phyloP scores from a whole-genome alignment of 1,140 invertebrate genomes.

The Diorhabda carinulata region DNA sequence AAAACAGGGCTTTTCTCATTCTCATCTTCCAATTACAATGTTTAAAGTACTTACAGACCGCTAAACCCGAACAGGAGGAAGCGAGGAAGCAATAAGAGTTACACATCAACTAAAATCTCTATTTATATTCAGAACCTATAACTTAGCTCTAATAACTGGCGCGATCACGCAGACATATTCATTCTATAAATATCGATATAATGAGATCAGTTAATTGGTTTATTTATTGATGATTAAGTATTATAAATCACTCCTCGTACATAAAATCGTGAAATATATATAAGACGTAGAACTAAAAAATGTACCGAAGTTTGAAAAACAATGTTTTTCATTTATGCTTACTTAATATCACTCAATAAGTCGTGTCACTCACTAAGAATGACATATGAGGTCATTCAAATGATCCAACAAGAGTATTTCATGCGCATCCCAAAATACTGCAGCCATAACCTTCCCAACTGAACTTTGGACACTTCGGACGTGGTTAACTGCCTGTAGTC shows the following conservation, averaged over 20 bases:
- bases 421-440: too few relatives aligned
- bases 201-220: not conserved
- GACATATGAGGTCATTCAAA: too few relatives aligned
- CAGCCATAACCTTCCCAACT: too few relatives aligned
- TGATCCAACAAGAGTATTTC: too few relatives aligned
- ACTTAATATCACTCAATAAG: too few relatives aligned
- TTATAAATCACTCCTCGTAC: not conserved
- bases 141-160: not conserved
- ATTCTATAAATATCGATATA: not conserved
- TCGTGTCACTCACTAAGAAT: too few relatives aligned
- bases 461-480: too few relatives aligned
- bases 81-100: slow-evolving; percentile 2
- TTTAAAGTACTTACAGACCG: not conserved
- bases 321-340: too few relatives aligned
- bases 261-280: not conserved
- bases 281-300: too few relatives aligned
- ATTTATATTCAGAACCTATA: not conserved
- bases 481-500: too few relatives aligned
- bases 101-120: not conserved
- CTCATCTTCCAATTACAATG: not conserved
- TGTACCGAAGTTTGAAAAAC: too few relatives aligned
- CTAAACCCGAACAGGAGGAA: not conserved
- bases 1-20: not conserved
- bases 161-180: not conserved
- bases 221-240: not conserved